Conservation (phyloP, 1,140 invertebrate genomes). For the Formica exsecta region DNA sequence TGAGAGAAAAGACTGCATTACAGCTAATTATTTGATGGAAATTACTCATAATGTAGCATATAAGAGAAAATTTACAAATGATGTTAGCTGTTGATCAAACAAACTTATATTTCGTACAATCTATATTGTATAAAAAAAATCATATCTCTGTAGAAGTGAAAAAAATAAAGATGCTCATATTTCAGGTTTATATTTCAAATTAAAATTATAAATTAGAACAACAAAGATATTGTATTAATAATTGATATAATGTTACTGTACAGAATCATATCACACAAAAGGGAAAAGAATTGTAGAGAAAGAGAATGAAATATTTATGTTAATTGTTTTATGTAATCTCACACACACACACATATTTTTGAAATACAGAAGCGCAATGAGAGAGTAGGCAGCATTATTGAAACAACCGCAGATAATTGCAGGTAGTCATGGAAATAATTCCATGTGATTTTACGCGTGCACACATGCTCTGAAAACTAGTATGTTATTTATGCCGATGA, state of each 20-base stretch:
- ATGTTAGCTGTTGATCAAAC: not conserved
- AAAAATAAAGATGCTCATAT: not conserved
- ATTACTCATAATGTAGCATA: not conserved
- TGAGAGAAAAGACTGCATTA: no score
- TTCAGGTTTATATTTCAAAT: not conserved
- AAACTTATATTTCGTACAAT: not conserved
- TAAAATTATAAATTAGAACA: not conserved
- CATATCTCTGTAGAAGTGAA: not conserved
- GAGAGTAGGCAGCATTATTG: not conserved
- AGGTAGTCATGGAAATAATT: slow-evolving; percentile 15
- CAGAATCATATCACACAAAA: not conserved
- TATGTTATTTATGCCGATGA: not conserved
- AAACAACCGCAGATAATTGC: slow-evolving; percentile 5
- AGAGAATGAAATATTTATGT: not conserved
- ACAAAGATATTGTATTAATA: not conserved
- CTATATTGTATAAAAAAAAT: not conserved
- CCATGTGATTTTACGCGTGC: not conserved
- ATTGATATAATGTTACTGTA: not conserved
- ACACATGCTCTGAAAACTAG: not conserved
- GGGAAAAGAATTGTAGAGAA: not conserved
- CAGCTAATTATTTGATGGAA: no score
- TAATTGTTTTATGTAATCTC: slow-evolving; percentile 11
- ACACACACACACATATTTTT: no score
- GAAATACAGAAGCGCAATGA: not conserved
- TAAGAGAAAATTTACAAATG: not conserved